A percentile compares a stretch with the other conserved stretches of the same genome.
phyloP scores from a whole-genome alignment of 2,888 invertebrate genomes.

The Anthrax anthrax region DNA sequence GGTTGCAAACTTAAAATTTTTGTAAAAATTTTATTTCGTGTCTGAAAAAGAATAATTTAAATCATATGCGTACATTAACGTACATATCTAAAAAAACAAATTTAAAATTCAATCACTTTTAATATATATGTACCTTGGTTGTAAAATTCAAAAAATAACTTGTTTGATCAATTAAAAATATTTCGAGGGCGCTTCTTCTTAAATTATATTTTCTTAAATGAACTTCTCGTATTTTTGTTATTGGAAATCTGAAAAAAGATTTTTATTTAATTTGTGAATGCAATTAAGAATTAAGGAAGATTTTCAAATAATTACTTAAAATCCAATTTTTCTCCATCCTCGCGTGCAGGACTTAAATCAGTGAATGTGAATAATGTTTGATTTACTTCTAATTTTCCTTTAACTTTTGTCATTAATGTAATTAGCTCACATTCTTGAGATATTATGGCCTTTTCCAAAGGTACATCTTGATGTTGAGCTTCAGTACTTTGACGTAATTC shows the following conservation, averaged over 20 bases:
- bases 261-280: not conserved
- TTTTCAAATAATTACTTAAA: conserved; percentile 35
- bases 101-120: not conserved
- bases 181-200: conserved; percentile 46
- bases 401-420: conserved; percentile 43
- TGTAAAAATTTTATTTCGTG: conserved; percentile 45
- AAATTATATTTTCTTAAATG: conserved; percentile 49
- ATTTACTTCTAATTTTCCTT: conserved; percentile 46
- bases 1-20: conserved; percentile 43
- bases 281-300: too few species aligned
- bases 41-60: conserved; percentile 27
- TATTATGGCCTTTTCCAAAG: conserved; percentile 42
- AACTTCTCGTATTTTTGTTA: conserved; percentile 44
- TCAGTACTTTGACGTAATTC: conserved; percentile 35
- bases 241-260: conserved; percentile 29
- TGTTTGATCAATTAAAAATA: conserved; percentile 48
- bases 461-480: conserved; percentile 32
- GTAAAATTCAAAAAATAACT: conserved; percentile 51
- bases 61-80: too few species aligned
- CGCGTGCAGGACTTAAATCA: conserved; percentile 40
- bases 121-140: conserved; percentile 36
- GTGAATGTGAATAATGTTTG: conserved; percentile 44
- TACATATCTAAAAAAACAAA: not conserved
- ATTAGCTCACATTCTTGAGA: conserved; percentile 47
- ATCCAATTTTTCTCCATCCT: conserved; percentile 37